Conservation (phyloP, 2,797 vertebrate species). For the Loriculus beryllinus region DNA sequence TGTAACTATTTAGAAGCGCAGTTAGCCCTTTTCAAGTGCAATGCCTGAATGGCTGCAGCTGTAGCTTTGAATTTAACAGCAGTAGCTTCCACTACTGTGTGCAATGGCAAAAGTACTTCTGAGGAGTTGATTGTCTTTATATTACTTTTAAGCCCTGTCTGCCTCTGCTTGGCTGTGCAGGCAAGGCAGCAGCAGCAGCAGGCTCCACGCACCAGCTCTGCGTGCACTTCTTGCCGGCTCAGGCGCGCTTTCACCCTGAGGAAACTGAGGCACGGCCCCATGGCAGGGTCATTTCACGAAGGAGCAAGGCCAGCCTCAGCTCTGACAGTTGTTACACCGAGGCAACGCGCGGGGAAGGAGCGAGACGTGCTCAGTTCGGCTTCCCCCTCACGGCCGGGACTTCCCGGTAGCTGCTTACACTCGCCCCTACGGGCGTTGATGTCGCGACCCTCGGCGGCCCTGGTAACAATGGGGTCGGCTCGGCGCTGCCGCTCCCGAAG, state of each 20-base stretch:
- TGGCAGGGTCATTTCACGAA: rapidly evolving
- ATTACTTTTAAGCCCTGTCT: neutral
- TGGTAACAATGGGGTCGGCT: rapidly evolving
- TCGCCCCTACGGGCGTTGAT: rapidly evolving
- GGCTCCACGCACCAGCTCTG: neutral
- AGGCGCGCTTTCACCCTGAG: rapidly evolving
- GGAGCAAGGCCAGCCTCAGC: neutral
- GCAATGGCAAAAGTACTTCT: neutral
- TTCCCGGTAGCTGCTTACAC: rapidly evolving
- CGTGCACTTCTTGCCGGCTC: rapidly evolving
- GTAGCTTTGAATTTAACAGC: neutral
- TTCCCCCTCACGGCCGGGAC: rapidly evolving
- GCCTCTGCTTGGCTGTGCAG: too few relatives aligned
- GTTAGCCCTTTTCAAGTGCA: neutral
- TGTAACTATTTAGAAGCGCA: neutral
- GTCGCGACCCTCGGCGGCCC: neutral
- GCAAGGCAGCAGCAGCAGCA: rapidly evolving
- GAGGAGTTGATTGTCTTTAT: neutral
- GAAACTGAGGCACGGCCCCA: neutral
- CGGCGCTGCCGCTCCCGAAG: rapidly evolving
- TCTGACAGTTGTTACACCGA: rapidly evolving
- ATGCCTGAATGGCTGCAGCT: neutral
- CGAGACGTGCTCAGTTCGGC: neutral
- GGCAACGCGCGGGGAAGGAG: rapidly evolving
- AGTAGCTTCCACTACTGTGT: rapidly evolving